Conservation (phyloP, 2,797 vertebrate genomes). For the Molossus molossus region DNA sequence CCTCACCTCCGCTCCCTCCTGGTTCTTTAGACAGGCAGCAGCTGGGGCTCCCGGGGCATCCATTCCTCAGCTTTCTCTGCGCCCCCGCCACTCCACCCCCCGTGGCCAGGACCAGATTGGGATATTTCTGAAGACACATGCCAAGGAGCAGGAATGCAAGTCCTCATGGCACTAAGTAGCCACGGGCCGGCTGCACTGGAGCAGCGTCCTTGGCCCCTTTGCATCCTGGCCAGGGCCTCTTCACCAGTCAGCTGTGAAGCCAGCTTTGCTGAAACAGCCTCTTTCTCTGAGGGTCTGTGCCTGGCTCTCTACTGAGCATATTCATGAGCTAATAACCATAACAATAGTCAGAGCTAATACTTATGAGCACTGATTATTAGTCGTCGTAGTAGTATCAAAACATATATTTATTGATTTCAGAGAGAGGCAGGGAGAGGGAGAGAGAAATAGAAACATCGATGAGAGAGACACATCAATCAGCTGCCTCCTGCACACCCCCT, state of each 20-base stretch:
- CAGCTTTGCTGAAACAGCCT: constrained; percentile 12
- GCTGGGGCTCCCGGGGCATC: not conserved
- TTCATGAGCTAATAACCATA: not conserved
- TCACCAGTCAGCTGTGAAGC: not conserved
- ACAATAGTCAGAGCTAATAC: not conserved
- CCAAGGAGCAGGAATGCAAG: not conserved
- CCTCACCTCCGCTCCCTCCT: not conserved
- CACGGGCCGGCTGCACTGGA: not conserved
- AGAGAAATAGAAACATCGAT: no score
- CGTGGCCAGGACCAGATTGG: not conserved
- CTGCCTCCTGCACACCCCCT: no score
- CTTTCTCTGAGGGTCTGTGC: not conserved
- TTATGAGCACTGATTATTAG: not conserved
- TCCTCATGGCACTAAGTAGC: not conserved
- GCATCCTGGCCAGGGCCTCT: not conserved
- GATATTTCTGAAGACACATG: constrained; percentile 42
- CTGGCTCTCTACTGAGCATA: not conserved
- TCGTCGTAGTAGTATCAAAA: no score
- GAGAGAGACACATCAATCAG: no score
- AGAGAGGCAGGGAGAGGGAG: no score
- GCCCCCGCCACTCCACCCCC: no score
- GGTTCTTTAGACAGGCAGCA: not conserved
- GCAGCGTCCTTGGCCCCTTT: not conserved
- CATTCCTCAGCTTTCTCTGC: not conserved
- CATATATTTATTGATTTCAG: no score